phyloP scores from a whole-genome alignment of 2,797 vertebrate species.

The Echeneis naucrates region DNA sequence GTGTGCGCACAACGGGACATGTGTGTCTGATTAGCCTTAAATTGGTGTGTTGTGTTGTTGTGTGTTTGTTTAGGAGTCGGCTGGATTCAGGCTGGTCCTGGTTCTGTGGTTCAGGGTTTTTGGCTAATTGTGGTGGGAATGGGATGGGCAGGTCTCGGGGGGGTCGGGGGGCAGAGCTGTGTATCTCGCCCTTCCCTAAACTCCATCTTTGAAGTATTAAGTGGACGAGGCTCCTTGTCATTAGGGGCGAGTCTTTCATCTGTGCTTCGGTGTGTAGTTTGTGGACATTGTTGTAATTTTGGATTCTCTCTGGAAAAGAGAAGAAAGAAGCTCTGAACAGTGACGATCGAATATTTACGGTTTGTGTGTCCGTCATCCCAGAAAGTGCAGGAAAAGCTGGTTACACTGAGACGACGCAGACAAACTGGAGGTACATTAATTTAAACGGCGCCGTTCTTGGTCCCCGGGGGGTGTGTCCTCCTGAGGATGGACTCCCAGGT shows the following conservation, averaged over 20 bases:
- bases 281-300: conserved; percentile 57
- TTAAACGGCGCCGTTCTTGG: no score
- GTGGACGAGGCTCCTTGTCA: conserved; percentile 77
- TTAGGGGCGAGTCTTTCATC: conserved; percentile 75
- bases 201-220: conserved; percentile 79
- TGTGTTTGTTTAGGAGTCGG: conserved; percentile 26
- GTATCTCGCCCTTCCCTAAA: conserved; percentile 17
- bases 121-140: conserved; percentile 60
- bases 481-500: no score
- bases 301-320: conserved; percentile 25
- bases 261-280: conserved; percentile 18
- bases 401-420: no score
- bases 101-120: conserved; percentile 51
- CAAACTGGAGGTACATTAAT: no score
- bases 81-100: conserved; percentile 28
- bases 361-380: not conserved
- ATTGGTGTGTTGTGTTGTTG: not conserved
- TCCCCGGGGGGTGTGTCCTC: no score
- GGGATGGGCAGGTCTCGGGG: conserved; percentile 28
- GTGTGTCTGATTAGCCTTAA: no score
- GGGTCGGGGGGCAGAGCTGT: conserved; percentile 6
- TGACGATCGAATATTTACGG: not conserved
- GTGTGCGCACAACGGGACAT: not conserved
- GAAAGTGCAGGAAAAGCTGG: not conserved
- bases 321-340: not conserved